Conservation (phyloP, 2,797 vertebrate genomes). For the Onychomys leucogaster region DNA sequence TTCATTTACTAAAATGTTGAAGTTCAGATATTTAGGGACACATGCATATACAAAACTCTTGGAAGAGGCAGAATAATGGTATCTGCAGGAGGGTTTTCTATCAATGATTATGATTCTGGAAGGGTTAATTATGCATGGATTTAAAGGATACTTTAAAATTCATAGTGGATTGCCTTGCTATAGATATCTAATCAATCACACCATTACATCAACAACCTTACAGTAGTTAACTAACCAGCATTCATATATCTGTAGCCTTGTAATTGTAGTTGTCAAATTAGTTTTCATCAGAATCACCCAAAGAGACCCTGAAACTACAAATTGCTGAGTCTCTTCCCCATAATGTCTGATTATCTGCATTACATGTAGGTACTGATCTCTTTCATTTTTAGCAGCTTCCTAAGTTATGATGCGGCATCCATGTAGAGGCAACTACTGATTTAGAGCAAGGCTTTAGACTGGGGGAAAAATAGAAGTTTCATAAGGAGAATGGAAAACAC, state of each 20-base stretch:
- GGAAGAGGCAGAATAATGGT: not conserved
- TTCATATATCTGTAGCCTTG: not conserved
- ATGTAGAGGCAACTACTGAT: not conserved
- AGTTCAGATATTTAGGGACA: not conserved
- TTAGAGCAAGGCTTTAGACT: not conserved
- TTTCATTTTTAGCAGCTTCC: not conserved
- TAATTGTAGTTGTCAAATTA: not conserved
- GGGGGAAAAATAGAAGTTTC: not conserved
- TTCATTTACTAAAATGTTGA: not conserved
- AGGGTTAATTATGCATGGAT: not conserved
- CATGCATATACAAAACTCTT: not conserved
- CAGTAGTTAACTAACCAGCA: not conserved
- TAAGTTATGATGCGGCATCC: not conserved
- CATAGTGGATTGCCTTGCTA: not conserved
- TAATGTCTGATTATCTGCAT: not conserved
- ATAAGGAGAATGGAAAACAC: no score
- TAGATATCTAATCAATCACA: not conserved
- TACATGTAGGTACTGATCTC: no score
- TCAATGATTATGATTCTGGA: not conserved
- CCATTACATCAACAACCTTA: not conserved
- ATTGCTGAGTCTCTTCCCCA: no score
- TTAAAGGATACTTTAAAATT: not conserved
- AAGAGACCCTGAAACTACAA: not conserved
- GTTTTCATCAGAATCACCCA: rapidly evolving
- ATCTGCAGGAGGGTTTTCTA: no score